Conservation (phyloP, 2,888 invertebrate species). For the Himalopsyche kuldschensis region DNA sequence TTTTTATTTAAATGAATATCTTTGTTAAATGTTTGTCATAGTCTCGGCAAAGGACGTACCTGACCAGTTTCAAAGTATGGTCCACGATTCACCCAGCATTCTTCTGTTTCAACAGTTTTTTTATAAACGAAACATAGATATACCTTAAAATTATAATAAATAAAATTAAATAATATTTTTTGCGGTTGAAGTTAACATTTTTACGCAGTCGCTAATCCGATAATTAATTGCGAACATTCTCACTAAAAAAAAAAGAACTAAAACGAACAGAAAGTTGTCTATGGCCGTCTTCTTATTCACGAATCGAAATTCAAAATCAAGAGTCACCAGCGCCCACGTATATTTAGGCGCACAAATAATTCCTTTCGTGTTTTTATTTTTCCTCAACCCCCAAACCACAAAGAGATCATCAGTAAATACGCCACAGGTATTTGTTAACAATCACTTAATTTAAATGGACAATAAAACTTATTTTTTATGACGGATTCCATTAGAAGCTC, state of each 20-base stretch:
- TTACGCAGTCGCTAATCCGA: background rate
- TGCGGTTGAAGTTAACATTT: background rate
- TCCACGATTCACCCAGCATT: no score
- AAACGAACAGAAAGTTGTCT: background rate
- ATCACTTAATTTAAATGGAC: constrained; percentile 28
- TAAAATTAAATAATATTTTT: background rate
- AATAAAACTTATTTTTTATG: constrained; percentile 7
- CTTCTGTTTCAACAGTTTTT: background rate
- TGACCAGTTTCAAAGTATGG: no score
- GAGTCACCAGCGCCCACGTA: background rate
- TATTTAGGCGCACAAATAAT: background rate
- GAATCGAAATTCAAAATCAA: background rate
- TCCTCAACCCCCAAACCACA: background rate
- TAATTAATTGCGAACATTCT: background rate
- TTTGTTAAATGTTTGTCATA: no score
- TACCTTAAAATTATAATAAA: background rate
- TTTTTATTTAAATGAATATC: no score
- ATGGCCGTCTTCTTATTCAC: background rate
- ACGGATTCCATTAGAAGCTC: background rate
- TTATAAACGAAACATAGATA: background rate
- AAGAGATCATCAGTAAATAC: constrained; percentile 5
- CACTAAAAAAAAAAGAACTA: background rate
- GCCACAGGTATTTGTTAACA: constrained; percentile 28
- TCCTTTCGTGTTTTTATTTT: background rate
- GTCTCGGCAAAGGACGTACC: no score